Conservation (phyloP, 2,797 vertebrate species). For the Micropoecilia bifurca region DNA sequence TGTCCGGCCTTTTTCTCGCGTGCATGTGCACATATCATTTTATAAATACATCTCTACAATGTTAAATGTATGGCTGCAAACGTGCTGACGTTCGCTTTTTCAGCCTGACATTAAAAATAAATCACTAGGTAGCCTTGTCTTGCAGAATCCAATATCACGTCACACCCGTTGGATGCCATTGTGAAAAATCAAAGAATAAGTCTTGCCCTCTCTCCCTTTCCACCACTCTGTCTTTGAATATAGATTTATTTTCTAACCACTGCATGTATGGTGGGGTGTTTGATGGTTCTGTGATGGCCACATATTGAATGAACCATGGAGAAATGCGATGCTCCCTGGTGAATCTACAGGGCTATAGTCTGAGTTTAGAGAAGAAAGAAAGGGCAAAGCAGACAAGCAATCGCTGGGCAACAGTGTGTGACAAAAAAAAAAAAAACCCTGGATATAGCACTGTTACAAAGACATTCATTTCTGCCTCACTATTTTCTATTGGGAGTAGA, state of each 20-base stretch:
- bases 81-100: conserved; percentile 46
- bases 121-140: conserved; percentile 44
- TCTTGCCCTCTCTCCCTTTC: conserved; percentile 38
- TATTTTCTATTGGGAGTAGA: conserved; percentile 1
- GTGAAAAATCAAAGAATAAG: conserved; percentile 62
- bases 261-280: conserved; percentile 43
- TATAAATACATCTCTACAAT: conserved; percentile 19
- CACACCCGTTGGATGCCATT: conserved; percentile 45
- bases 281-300: conserved; percentile 65
- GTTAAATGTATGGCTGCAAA: conserved; percentile 38
- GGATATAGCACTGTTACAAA: conserved; percentile 34
- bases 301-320: conserved; percentile 61
- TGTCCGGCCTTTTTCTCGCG: background rate
- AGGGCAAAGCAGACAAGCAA: conserved; percentile 34
- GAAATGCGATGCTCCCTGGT: conserved; percentile 47
- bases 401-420: conserved; percentile 35
- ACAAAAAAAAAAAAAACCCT: conserved; percentile 30
- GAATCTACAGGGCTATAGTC: conserved; percentile 37
- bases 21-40: conserved; percentile 21
- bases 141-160: conserved; percentile 42
- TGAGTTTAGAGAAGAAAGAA: conserved; percentile 27
- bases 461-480: conserved; percentile 16
- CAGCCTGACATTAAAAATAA: conserved; percentile 26
- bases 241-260: conserved; percentile 55
- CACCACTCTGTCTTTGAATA: conserved; percentile 29